Conservation (phyloP, 2,888 invertebrate species). For the Byasa hedistus region DNA sequence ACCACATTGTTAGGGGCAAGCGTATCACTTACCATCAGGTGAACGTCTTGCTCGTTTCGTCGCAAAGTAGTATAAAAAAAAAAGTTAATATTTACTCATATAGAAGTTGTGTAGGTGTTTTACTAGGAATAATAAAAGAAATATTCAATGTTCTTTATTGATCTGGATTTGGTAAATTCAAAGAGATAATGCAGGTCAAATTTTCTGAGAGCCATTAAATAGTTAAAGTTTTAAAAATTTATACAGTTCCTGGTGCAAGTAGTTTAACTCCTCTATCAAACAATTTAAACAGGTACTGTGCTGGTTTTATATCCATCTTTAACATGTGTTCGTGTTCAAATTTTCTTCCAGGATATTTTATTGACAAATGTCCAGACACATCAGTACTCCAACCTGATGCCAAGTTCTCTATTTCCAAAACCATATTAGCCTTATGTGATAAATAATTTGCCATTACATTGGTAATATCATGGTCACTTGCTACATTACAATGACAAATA, state of each 20-base stretch:
- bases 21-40: too few species aligned
- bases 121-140: not conserved
- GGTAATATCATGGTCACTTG: constrained; percentile 79
- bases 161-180: not conserved
- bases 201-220: not conserved
- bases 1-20: too few species aligned
- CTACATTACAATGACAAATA: constrained; percentile 80
- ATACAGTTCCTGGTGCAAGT: constrained; percentile 83
- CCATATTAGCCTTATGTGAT: constrained; percentile 82
- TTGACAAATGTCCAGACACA: constrained; percentile 84
- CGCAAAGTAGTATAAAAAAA: too few species aligned
- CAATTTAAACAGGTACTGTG: constrained; percentile 83
- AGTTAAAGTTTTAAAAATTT: not conserved
- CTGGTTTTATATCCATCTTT: constrained; percentile 51
- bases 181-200: not conserved
- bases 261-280: constrained; percentile 87
- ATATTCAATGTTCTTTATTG: not conserved
- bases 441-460: constrained; percentile 80
- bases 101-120: not conserved
- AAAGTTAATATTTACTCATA: too few species aligned
- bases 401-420: constrained; percentile 83
- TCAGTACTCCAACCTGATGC: constrained; percentile 86
- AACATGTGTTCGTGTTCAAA: constrained; percentile 55
- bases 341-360: constrained; percentile 69
- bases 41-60: too few species aligned